Evolutionary conservation across 2,888 invertebrate genomes (phyloP).

Genomic region (Prosopocoilus inquinatus): DNA sequence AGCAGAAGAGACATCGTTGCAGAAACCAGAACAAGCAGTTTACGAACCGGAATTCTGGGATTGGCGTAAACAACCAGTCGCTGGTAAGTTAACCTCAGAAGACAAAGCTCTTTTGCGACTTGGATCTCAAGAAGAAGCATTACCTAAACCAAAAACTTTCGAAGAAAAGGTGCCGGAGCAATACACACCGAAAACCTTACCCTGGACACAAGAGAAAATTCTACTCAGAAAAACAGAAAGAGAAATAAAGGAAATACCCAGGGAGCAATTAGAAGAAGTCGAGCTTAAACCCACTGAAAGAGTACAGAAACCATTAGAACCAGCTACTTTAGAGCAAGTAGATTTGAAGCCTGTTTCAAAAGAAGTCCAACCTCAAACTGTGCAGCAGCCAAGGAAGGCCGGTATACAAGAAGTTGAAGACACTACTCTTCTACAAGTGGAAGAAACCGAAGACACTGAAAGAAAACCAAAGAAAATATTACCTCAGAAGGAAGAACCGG

Average conservation of each 20-base stretch:
- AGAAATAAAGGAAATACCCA: conserved; percentile 45
- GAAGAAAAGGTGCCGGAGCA: conserved; percentile 25
- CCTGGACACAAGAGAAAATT: conserved; percentile 65
- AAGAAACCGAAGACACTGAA: conserved; percentile 41
- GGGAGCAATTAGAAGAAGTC: conserved; percentile 53
- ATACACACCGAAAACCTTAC: conserved; percentile 45
- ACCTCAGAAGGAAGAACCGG: conserved; percentile 36
- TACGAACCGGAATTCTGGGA: conserved; percentile 15
- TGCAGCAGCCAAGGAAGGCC: no score
- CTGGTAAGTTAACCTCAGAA: conserved; percentile 11
- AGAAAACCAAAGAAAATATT: conserved; percentile 22
- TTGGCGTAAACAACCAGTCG: conserved; percentile 21
- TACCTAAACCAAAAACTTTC: conserved; percentile 12
- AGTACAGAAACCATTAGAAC: conserved; percentile 17
- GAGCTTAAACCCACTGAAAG: conserved; percentile 54
- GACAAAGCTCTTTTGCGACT: conserved; percentile 8
- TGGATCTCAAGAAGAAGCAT: conserved; percentile 25
- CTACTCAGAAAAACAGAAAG: conserved; percentile 52
- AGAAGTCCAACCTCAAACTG: neutral
- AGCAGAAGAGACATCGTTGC: conserved; percentile 28
- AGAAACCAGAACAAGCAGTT: conserved; percentile 21
- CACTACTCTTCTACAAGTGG: conserved; percentile 19
- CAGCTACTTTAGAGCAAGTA: conserved; percentile 8
- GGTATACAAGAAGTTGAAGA: conserved; percentile 16
- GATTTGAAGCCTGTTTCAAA: conserved; percentile 13